A percentile compares a stretch with the other conserved stretches of the same genome.
Evolutionary conservation across 2,113 vertebrate genomes (phyloP).

Genomic region (Zingel zingel): DNA sequence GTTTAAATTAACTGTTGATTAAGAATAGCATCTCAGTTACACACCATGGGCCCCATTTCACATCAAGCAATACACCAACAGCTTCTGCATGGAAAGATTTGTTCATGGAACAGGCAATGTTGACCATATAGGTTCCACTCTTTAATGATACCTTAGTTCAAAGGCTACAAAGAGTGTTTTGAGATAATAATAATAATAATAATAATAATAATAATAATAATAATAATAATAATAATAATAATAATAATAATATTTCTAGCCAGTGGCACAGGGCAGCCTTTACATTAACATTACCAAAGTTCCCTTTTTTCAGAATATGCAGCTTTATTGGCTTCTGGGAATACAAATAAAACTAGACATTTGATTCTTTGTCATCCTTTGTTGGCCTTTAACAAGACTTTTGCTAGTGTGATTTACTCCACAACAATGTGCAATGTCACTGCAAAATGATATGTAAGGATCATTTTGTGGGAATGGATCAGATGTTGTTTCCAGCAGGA

Average conservation of each 20-base stretch:
- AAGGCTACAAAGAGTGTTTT: background rate
- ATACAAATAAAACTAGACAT: background rate
- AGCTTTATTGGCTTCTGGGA: background rate
- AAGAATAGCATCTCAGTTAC: conserved; percentile 62
- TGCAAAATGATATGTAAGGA: background rate
- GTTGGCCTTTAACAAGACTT: background rate
- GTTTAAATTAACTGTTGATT: conserved; percentile 71
- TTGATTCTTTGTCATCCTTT: background rate
- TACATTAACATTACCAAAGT: background rate
- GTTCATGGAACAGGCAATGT: background rate
- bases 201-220: too few relatives aligned
- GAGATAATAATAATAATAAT: background rate
- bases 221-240: too few relatives aligned
- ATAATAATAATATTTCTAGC: background rate
- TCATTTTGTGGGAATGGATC: background rate
- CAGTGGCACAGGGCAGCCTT: background rate
- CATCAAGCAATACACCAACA: conserved; percentile 19
- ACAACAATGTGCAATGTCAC: background rate
- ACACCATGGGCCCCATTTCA: conserved; percentile 44
- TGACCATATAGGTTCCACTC: background rate
- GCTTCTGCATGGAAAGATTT: conserved; percentile 35
- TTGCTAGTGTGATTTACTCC: background rate
- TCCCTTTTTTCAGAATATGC: background rate
- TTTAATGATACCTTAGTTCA: background rate
- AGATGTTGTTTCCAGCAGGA: background rate